A percentile compares a stretch with the other conserved stretches of the same genome.
These are phyloP conservation scores for Neoarius graeffei DNA, from an alignment of 2,113 vertebrate species.

Conservation along the genomic window DNA sequence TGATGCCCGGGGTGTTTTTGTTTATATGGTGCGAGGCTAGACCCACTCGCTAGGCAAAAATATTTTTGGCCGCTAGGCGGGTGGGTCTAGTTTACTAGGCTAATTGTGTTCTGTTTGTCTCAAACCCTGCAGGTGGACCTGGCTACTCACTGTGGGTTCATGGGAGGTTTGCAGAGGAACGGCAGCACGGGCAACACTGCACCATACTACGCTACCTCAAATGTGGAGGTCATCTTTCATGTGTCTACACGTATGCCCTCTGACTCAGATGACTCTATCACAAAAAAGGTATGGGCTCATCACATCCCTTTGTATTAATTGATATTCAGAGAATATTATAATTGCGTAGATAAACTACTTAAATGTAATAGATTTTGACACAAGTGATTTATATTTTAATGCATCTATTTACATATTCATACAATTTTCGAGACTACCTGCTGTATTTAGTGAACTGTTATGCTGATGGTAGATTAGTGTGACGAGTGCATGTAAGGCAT, in stretches of 20 bases:
- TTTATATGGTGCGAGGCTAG: too few species aligned
- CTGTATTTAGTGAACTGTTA: conserved; percentile 14
- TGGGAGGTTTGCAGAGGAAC: conserved; percentile 95
- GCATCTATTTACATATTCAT: conserved; percentile 9
- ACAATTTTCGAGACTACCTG: conserved; percentile 9
- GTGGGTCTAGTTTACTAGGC: too few species aligned
- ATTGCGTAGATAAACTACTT: not conserved
- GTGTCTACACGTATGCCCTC: conserved; percentile 98
- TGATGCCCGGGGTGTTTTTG: too few species aligned
- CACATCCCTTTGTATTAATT: not conserved
- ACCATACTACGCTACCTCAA: conserved; percentile 96
- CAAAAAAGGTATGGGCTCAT: conserved; percentile 85
- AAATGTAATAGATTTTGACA: not conserved
- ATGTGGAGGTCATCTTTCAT: conserved; percentile 94
- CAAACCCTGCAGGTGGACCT: conserved; percentile 82
- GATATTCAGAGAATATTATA: not conserved
- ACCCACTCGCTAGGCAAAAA: too few species aligned
- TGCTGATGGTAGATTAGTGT: conserved; percentile 43
- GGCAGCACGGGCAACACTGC: conserved; percentile 94
- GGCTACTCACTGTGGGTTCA: conserved; percentile 93
- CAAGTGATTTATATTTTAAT: not conserved
- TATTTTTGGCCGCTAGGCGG: too few species aligned
- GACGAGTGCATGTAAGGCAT: conserved; percentile 37
- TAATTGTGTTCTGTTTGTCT: not conserved
- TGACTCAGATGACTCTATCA: conserved; percentile 89